Base-by-base conservation (phyloP, 2,888 invertebrate species). In the Heliconius sara region DNA sequence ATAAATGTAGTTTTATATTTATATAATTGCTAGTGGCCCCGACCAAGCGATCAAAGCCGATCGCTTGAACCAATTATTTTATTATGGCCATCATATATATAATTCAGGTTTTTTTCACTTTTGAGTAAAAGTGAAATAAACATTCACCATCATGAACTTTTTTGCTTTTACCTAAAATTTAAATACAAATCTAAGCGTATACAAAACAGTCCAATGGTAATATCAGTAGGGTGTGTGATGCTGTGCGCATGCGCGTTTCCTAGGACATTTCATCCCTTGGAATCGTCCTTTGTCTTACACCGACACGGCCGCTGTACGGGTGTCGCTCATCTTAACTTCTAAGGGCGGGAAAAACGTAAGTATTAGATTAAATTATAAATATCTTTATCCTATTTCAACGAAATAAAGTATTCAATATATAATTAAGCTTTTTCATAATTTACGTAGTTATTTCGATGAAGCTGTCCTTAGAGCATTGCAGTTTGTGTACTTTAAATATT, bases 281-380 rank as follows among this genome's bases (percentile, higher is more conserved):
- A 86, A 86, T 85, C 80, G 85, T 88, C 90, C 92, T 93, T 93
- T 92, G 91, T 93, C 87, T 87, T 85, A 4, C 65, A 43, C 47
- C 83, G 87, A 85, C 85, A 85, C 84, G 81, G 71, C 73, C 57
- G 43, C 67, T 75, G 78, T 57, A 67, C 72, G 74, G 76, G 77
- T 82, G 78, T 81, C 80, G 65, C 71, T 78, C 76, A 52, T 77
- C 66, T 34, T 19, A 43, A 57, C 30, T 70, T 22, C 65, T 71
- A 71, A 82, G 79, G 83, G 86, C 87, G 86, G 87, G 86, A 87
- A 87, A 83, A 83, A 76, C 78, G 87, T 86, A 78, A 87, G 87
- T 87, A 78, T 27, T 25, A 67, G 25, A 27, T 70, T 52, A 16
- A 60, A 25, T 71, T n/a, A 39, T 68, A 34, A n/a, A 19, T 19